Evolutionary conservation across 2,113 vertebrate species (phyloP).

Genomic region (Ceratotherium simum): DNA sequence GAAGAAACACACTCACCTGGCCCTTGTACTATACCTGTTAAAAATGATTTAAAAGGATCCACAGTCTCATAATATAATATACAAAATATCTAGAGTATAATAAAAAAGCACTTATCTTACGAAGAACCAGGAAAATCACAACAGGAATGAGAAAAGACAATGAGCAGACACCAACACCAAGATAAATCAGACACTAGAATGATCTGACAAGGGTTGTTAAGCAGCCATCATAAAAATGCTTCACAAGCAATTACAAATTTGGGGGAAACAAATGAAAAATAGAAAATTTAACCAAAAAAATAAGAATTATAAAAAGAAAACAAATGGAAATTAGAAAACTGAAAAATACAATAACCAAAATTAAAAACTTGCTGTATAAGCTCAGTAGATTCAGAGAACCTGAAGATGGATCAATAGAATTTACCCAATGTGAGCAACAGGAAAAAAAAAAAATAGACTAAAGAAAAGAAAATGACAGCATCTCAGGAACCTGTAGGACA

Average conservation of each 20-base stretch:
- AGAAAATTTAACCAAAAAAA: not conserved
- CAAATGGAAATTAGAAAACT: constrained; percentile 1
- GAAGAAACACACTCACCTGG: not conserved
- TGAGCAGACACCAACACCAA: not conserved
- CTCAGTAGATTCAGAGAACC: not conserved
- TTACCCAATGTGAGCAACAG: not conserved
- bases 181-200: not conserved
- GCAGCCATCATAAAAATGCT: not conserved
- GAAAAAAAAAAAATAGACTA: not conserved
- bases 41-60: not conserved
- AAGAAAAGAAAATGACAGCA: not conserved
- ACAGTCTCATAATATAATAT: not conserved
- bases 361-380: not conserved
- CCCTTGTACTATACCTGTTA: not conserved
- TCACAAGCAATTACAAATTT: not conserved
- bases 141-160: not conserved
- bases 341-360: not conserved
- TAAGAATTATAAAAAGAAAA: not conserved
- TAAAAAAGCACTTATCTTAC: not conserved
- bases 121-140: not conserved
- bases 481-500: not conserved
- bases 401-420: not conserved
- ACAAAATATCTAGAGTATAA: not conserved
- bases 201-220: not conserved
- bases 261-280: not conserved